A percentile compares a stretch with the other conserved stretches of the same genome.
These are phyloP conservation scores for Hedya salicella DNA, from an alignment of 2,888 invertebrate species.

Conservation along the genomic window DNA sequence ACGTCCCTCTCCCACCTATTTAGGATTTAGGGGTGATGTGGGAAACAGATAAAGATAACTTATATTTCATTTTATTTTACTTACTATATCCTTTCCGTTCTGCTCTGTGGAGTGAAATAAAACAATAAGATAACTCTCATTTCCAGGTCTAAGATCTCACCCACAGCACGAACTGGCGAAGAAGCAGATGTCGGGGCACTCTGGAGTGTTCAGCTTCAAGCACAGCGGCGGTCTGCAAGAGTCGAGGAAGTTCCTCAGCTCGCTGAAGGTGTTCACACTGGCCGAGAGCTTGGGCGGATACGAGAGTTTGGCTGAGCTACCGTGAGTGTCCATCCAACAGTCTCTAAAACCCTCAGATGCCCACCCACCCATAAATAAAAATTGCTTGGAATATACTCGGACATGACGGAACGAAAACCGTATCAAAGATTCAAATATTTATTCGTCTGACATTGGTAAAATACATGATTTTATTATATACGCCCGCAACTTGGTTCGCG, in stretches of 20 bases:
- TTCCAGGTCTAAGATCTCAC: slow-evolving; percentile 91
- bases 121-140: slow-evolving; percentile 11
- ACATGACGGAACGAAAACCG: no score
- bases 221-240: slow-evolving; percentile 91
- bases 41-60: no score
- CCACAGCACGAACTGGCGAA: slow-evolving; percentile 93
- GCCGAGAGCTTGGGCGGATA: slow-evolving; percentile 98
- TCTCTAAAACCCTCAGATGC: not conserved
- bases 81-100: no score
- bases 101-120: not conserved
- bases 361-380: no score
- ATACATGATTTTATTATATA: no score
- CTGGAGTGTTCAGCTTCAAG: slow-evolving; percentile 96
- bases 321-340: slow-evolving; percentile 85
- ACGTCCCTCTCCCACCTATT: no score
- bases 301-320: slow-evolving; percentile 97
- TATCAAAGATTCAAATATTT: no score
- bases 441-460: no score
- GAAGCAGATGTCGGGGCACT: slow-evolving; percentile 93
- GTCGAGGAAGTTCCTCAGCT: slow-evolving; percentile 89
- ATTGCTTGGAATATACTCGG: no score
- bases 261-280: slow-evolving; percentile 91
- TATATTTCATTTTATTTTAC: no score
- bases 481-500: no score
- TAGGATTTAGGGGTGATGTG: no score